phyloP scores from a whole-genome alignment of 2,888 invertebrate genomes.

The Ametastegia equiseti region DNA sequence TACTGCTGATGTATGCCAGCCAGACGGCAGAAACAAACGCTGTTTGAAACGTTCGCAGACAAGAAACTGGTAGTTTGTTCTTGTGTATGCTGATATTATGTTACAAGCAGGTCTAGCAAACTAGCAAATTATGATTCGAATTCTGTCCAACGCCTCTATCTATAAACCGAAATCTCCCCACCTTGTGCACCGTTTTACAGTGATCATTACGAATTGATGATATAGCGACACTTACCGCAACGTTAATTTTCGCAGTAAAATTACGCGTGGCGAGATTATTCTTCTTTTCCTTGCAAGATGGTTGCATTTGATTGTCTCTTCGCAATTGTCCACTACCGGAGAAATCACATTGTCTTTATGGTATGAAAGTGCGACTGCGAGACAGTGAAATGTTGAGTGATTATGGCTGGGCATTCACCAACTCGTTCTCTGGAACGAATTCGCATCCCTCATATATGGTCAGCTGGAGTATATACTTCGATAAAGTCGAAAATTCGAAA shows the following conservation, averaged over 20 bases:
- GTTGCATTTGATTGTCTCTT: constrained; percentile 27
- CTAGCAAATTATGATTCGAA: constrained; percentile 15
- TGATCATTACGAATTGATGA: neutral
- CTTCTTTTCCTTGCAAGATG: neutral
- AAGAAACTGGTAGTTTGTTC: neutral
- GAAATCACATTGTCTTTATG: constrained; percentile 41
- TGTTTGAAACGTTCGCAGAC: neutral
- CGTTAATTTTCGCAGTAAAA: constrained; percentile 25
- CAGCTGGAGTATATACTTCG: neutral
- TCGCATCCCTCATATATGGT: neutral
- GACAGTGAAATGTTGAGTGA: constrained; percentile 23
- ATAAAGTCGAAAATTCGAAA: neutral
- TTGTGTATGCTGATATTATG: neutral
- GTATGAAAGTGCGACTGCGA: constrained; percentile 36
- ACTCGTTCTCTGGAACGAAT: constrained; percentile 23
- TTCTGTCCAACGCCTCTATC: neutral
- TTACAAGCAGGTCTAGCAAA: constrained; percentile 15
- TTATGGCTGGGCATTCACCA: neutral
- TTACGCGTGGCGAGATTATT: constrained; percentile 3
- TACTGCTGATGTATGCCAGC: neutral
- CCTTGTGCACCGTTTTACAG: neutral
- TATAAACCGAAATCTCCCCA: constrained; percentile 22
- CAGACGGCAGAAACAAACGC: neutral
- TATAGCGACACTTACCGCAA: constrained; percentile 23
- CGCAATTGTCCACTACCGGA: constrained; percentile 13